Conservation (phyloP, 2,797 vertebrate species). For the Manis crassicaudata region DNA sequence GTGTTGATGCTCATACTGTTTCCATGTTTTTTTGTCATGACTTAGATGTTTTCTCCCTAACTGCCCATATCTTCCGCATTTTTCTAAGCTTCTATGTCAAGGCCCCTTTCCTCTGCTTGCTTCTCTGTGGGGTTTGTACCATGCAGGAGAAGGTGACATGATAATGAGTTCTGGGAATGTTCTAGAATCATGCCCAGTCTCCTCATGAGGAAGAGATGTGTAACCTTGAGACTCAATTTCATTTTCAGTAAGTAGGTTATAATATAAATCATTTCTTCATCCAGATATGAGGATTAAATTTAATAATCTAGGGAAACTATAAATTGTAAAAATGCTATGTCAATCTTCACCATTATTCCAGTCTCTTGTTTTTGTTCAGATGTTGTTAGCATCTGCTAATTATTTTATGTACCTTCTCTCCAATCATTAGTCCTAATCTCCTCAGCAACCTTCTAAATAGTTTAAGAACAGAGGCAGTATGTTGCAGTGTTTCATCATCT, state of each 20-base stretch:
- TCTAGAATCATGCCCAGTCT: not conserved
- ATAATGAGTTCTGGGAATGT: not conserved
- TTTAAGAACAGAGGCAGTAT: not conserved
- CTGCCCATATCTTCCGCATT: not conserved
- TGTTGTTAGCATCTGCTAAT: not conserved
- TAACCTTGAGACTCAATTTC: not conserved
- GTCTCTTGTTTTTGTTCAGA: not conserved
- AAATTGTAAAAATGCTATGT: not conserved
- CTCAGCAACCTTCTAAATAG: not conserved
- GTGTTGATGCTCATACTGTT: not conserved
- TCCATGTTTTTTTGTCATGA: not conserved
- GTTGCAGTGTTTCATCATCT: not conserved
- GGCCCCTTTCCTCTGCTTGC: not conserved
- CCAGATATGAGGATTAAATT: not conserved
- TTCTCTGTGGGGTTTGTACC: not conserved
- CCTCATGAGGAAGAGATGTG: not conserved
- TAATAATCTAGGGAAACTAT: not conserved
- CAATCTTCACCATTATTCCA: not conserved
- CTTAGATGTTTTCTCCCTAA: not conserved
- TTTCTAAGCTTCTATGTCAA: not conserved
- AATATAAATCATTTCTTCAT: not conserved
- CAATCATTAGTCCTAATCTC: not conserved
- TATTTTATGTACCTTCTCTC: not conserved
- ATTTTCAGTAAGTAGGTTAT: not conserved
- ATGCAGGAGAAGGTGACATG: not conserved